A percentile compares a stretch with the other conserved stretches of the same genome.
Evolutionary conservation across 2,888 invertebrate genomes (phyloP).

Genomic region (Drosophila melanosoma): DNA sequence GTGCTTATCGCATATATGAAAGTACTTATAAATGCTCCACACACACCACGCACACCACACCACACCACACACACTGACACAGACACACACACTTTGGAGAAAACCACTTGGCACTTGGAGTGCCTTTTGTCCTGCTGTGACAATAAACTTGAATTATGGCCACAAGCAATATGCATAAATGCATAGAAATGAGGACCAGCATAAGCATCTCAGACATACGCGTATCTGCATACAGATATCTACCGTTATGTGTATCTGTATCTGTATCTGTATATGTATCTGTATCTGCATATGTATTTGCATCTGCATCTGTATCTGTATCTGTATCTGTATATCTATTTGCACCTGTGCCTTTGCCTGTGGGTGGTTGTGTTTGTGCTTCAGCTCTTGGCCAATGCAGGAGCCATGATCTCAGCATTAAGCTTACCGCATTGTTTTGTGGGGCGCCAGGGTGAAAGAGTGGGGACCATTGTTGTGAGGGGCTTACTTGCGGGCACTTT

Average conservation of each 20-base stretch:
- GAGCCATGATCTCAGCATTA: constrained; percentile 42
- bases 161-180: constrained; percentile 57
- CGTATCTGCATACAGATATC: constrained; percentile 21
- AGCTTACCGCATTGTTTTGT: constrained; percentile 55
- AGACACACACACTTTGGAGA: constrained; percentile 18
- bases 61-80: constrained; percentile 3
- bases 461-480: constrained; percentile 2
- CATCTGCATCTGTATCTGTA: constrained; percentile 9
- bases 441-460: neutral
- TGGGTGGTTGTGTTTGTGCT: constrained; percentile 2
- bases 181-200: constrained; percentile 24
- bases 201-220: constrained; percentile 37
- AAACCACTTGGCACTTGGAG: constrained; percentile 42
- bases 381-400: constrained; percentile 44
- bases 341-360: constrained; percentile 12
- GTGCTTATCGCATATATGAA: constrained; percentile 1
- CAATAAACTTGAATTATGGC: constrained; percentile 74
- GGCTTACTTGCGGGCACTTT: constrained; percentile 6
- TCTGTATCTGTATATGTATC: constrained; percentile 14
- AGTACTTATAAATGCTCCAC: constrained; percentile 6
- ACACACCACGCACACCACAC: constrained; percentile 4
- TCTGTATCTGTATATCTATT: constrained; percentile 8
- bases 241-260: constrained; percentile 10
- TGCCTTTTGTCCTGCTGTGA: constrained; percentile 51
- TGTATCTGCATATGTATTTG: constrained; percentile 16